Base-by-base conservation (phyloP, 2,113 vertebrate genomes). In the Aegypius monachus region DNA sequence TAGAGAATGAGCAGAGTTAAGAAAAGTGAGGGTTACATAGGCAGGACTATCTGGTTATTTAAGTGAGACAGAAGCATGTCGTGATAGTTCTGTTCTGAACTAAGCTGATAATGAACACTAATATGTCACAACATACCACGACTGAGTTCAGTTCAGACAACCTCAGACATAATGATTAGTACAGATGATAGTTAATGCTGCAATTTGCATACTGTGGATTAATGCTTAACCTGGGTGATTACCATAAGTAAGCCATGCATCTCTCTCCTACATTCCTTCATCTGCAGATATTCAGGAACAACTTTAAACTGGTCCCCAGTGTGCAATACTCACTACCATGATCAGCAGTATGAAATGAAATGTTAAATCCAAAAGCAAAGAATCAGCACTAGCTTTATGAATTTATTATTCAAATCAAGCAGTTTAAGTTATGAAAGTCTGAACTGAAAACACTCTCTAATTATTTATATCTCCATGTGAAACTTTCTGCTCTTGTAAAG, bases 321-420 rank as follows among this genome's bases (percentile, higher is more conserved):
- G 75, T 81, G 56, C 36, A 74, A 61, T 47, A 32, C 18, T 83
- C 36, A 21, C 61, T 59, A 38, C 23, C 38, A 23, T 17, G 38
- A 81, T 78, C 63, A 88, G 75, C 56, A 63, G 31, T 63, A 78
- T 45, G 23, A 94, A 93, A 78, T 31, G 7, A 90, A 82, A 92
- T 53, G 52, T 80, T 72, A 85, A 89, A 86, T 86, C 42, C 43
- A 36, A 86, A 91, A 84, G 48, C 48, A 86, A 79, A 92, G 61
- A 84, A 83, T 48, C 55, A 83, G 65, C 45, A 50, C 38, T 53
- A 47, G 13, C 12, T 81, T 77, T 79, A 91, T 58, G 31, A 95
- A 82, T 94, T 95, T 91, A 80, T 23, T 42, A 78, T 93, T 92
- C 61, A 80, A 75, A 86, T 88, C 26, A 85, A 96, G 71, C 25